Evolutionary conservation across 2,113 vertebrate species (phyloP), one percentile per base, ranked within the genome.

Genomic region (Stigmatopora argus): DNA sequence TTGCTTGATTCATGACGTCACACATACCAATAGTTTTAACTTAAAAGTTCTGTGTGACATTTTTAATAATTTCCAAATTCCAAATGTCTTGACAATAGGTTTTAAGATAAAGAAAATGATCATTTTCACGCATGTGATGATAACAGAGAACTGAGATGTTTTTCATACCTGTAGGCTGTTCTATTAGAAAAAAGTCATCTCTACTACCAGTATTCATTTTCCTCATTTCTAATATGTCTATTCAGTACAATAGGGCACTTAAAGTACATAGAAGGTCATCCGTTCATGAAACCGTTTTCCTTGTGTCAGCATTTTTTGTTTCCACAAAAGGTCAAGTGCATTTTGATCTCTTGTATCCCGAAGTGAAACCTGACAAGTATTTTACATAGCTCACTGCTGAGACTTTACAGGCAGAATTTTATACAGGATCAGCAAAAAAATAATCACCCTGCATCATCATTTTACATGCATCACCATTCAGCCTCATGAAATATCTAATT

Each of bases 101-200:
- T 10, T 10, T 8, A 41, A 41, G 26, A 31, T 31, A 41, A 41
- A 41, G 38, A 10, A 41, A 41, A 41, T 41, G 9, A 41, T 41
- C 6, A 41, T 41, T 10, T 10, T 41, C 38, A 41, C 7, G 7
- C 4, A 4, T 41, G 38, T 41, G 38, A 41, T 41, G 38, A 41
- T 5, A 41, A 41, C 38, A 41, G 38, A 3, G 38, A 41, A 41
- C 38, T 10, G 6, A 41, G 38, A 31, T 31, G 38, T 41, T 41
- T 41, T 5, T 41, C 38, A 41, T 41, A 41, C 38, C 38, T 41
- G 15, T 19, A n/a, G 66, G 69, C 67, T 80, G 81, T 84, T 82
- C 79, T 83, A 83, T 91, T 84, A 79, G 78, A 83, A 89, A 90
- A 82, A 44, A 76, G 89, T 89, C 86, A 65, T 66, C 61, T 35